Base-by-base conservation (phyloP, 2,113 vertebrate species). In the Canis aureus region DNA sequence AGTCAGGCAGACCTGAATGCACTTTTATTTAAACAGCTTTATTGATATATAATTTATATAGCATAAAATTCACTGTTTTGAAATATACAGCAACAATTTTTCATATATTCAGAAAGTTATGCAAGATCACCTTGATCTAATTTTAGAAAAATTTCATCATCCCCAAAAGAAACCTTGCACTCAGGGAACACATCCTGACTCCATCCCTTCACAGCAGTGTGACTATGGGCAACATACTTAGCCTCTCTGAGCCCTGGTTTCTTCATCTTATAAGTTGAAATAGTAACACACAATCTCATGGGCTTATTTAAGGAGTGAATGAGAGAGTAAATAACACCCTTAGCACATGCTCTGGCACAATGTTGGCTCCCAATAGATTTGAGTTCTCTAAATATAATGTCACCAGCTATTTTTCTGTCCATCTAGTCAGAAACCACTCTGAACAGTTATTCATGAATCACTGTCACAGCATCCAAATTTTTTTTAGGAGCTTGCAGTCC, bases 61-160 rank as follows among this genome's bases (percentile, higher is more conserved):
- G 4, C 25, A 43, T 29, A 57, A 95, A 97, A 35, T 84, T 74
- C 20, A 74, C 69, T 3, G 10, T 51, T 85, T 89, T 69, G 66
- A 76, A 71, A 29, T 89, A 4, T 71, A 10, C 57, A 89, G 60
- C 23, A 35, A 17, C 6, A 27, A 2, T 59, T 82, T 76, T 88
- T 73, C 4, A 35, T 59, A n/a, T 86, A 38, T 71, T 82, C n/a
- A 85, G 27, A 85, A 38, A 97, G 55, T 79, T 35, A 35, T 23
- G 11, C 51, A 83, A 83, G 60, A 91, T 71, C 25, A 78, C 27
- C 7, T 1, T 20, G 35, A 78, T 60, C 60, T 79, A 78, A 88
- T 84, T 91, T 94, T 83, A 94, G 82, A 87, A 88, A 29, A 69
- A 55, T 91, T 91, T 78, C 32, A 25, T 69, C 23, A 82, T 79